Evolutionary conservation across 2,888 invertebrate species (phyloP), one percentile per base, ranked within the genome.

Genomic region (Tetragnatha montana): DNA sequence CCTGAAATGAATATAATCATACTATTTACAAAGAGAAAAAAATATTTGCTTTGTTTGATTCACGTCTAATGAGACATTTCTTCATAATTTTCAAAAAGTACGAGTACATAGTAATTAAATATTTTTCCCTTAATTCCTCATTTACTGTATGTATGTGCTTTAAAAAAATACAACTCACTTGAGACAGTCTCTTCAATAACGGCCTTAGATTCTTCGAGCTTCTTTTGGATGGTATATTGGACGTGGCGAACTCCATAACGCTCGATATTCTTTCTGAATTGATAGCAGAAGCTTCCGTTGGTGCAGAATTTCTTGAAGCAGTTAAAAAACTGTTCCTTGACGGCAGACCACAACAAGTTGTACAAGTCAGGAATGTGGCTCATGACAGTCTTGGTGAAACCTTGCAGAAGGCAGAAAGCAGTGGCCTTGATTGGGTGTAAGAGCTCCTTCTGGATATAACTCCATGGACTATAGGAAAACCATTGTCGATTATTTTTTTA

Each of bases 301-400:
- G 22, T 19, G 69, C 87, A 87, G 69, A 70, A 75, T 14, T 82
- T 84, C 74, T 83, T 47, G n/a, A 81, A 21, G 70, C 74, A 84
- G 2, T 69, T 14, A 49, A 10, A 10, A 8, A 89, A 10, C 22
- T 84, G 80, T 1, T 10, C 6, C 22, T 47, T 79, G 22, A 80
- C 60, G 7, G n/a, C 50, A 21, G 80, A n/a, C 69, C 17, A 60
- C 0, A 89, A 6, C 2, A 68, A 0, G 0, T 49, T 73, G 2
- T 12, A 6, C 14, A 88, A 8, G 21, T 79, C 73, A 47, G 78
- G 73, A 49, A 88, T 73, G 79, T 83, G 88, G 0, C 68, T 68
- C 76, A 21, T 14, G 22, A 78, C 69, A 12, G 17, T 19, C 17
- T 49, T 22, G 14, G 51, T 21, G 22, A 50, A 74, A 22, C 49